Conservation (phyloP, 2,888 invertebrate species). For the Dicranocentrus wangi region DNA sequence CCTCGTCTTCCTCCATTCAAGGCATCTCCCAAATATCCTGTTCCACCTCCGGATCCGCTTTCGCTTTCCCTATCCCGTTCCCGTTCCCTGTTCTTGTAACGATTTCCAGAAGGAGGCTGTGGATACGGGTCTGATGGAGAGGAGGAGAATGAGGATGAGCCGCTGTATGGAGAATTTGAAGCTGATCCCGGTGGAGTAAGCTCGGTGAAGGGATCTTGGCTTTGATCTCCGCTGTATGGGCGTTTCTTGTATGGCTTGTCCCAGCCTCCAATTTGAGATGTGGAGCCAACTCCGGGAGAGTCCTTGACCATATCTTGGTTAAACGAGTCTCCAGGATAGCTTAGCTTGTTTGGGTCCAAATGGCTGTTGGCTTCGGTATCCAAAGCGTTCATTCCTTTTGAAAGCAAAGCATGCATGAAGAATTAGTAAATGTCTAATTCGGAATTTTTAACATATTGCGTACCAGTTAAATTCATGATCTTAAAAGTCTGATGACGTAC, state of each 20-base stretch:
- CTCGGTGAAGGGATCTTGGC: slow-evolving; percentile 38
- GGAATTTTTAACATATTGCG: neutral
- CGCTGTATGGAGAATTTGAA: slow-evolving; percentile 14
- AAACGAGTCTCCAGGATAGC: slow-evolving; percentile 71
- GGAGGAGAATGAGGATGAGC: slow-evolving; percentile 27
- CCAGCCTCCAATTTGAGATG: slow-evolving; percentile 63
- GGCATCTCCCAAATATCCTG: slow-evolving; percentile 23
- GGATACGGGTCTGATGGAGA: slow-evolving; percentile 42
- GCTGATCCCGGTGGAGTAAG: slow-evolving; percentile 31
- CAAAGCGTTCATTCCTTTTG: slow-evolving; percentile 70
- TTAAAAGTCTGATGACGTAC: slow-evolving; percentile 38
- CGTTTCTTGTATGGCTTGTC: slow-evolving; percentile 56
- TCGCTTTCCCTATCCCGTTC: neutral
- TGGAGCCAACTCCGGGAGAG: slow-evolving; percentile 41
- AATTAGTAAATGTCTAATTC: neutral
- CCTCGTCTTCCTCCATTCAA: slow-evolving; percentile 50
- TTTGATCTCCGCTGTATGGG: slow-evolving; percentile 40
- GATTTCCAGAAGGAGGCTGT: slow-evolving; percentile 24
- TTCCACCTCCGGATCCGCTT: slow-evolving; percentile 11
- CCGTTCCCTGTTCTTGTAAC: slow-evolving; percentile 33
- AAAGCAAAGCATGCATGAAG: too few relatives aligned
- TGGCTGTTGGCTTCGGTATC: slow-evolving; percentile 70
- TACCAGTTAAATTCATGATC: neutral
- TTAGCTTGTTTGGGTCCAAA: slow-evolving; percentile 70
- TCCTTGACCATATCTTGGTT: slow-evolving; percentile 60